Base-by-base conservation (phyloP, 2,797 vertebrate species). In the Enteromius paludinosus region DNA sequence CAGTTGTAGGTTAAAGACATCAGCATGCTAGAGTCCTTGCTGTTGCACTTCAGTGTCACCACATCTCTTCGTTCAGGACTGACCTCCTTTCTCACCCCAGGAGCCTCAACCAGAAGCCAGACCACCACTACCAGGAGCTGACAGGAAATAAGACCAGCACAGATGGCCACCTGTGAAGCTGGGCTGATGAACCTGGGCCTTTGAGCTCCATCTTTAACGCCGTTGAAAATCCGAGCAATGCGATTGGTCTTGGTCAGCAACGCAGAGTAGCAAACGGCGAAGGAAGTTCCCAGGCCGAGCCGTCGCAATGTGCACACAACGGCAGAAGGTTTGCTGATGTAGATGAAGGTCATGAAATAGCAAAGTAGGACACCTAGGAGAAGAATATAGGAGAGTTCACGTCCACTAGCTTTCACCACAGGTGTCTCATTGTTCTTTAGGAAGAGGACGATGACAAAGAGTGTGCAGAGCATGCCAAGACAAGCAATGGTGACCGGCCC, bases 191-290 rank as follows among this genome's bases (percentile, higher is more conserved):
- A 97, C 10, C 97, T 95, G 0, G 97, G 98, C 10, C 98, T 93
- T 88, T 97, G 97, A 66, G 98, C 96, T 0, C 98, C 98, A 4
- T 98, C 97, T 71, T 96, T 96, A 56, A 97, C 97, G 0, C 97
- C 97, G 0, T 95, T 98, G 81, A 99, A 99, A 90, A 99, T 99
- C 17, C 98, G 96, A 3, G 98, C 97, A 0, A 99, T 99, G 33
- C 98, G 97, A 83, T 99, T 99, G 0, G 98, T 99, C 94, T 99
- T 99, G 89, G 98, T 99, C 70, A 99, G 91, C 73, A 99, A 95
- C 0, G 98, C 98, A 0, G 98, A 99, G 90, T 99, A 99, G 90
- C 98, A 99, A 80, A 99, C 96, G 0, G 98, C 96, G 0, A 99
- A 99, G 15, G 98, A 98, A 0, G 97, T 98, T 77, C 98, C 98